phyloP scores from a whole-genome alignment of 2,888 invertebrate species.

The Oligia strigilis region DNA sequence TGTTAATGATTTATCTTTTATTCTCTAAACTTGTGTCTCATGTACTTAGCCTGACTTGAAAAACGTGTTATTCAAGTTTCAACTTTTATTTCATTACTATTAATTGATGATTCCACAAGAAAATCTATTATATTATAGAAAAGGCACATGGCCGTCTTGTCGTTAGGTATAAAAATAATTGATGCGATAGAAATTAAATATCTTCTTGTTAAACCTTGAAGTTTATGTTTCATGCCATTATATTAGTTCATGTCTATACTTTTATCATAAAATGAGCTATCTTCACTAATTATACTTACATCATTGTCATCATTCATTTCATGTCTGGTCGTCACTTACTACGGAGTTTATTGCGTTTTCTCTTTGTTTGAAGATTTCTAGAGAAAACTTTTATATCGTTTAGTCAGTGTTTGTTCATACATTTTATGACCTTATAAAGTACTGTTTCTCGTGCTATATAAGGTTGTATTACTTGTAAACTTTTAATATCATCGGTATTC shows the following conservation, averaged over 20 bases:
- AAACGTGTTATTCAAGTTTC: slow-evolving; percentile 29
- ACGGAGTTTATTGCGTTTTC: slow-evolving; percentile 6
- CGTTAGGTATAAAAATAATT: slow-evolving; percentile 2
- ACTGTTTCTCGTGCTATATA: neutral
- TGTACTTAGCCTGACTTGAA: slow-evolving; percentile 1
- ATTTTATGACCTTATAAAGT: neutral
- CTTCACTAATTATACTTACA: neutral
- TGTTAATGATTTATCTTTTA: neutral
- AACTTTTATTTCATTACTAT: slow-evolving; percentile 6
- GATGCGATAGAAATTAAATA: slow-evolving; percentile 16
- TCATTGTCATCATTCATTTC: neutral
- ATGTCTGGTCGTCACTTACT: neutral
- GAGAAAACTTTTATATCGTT: neutral
- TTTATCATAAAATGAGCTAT: neutral
- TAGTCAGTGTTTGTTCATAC: neutral
- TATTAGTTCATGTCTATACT: neutral
- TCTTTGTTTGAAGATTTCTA: neutral
- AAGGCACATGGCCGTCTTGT: slow-evolving; percentile 2
- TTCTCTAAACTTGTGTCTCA: slow-evolving; percentile 6
- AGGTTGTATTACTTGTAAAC: neutral
- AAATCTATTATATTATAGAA: neutral
- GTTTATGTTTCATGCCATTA: neutral
- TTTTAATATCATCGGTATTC: neutral
- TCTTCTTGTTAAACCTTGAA: neutral
- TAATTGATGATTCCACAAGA: slow-evolving; percentile 4